phyloP scores from a whole-genome alignment of 2,888 invertebrate species.

The Drosophila nr. medialis region DNA sequence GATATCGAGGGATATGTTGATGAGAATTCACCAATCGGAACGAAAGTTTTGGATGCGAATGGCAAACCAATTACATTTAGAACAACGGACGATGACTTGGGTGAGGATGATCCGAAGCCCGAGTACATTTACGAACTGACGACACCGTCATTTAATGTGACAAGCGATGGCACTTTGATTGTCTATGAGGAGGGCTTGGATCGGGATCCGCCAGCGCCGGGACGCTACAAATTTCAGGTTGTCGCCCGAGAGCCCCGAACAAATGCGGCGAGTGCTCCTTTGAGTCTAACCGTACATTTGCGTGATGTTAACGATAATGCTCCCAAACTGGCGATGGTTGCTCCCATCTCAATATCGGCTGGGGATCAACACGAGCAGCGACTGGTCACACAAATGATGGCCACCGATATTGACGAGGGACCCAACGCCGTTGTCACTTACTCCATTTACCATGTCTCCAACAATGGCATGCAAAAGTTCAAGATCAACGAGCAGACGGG shows the following conservation, averaged over 20 bases:
- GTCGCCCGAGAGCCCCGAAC: slow-evolving; percentile 93
- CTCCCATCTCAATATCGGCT: slow-evolving; percentile 93
- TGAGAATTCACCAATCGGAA: slow-evolving; percentile 94
- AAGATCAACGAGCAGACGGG: slow-evolving; percentile 92
- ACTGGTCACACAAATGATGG: slow-evolving; percentile 89
- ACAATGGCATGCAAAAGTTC: slow-evolving; percentile 94
- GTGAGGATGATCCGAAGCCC: slow-evolving; percentile 91
- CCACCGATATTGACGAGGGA: slow-evolving; percentile 94
- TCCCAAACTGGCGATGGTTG: slow-evolving; percentile 91
- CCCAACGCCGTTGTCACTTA: slow-evolving; percentile 93
- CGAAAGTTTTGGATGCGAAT: slow-evolving; percentile 89
- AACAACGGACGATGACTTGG: slow-evolving; percentile 94
- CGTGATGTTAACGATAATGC: slow-evolving; percentile 95
- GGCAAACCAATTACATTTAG: slow-evolving; percentile 89
- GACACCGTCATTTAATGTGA: slow-evolving; percentile 92
- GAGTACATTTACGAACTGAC: slow-evolving; percentile 93
- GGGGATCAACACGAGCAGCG: slow-evolving; percentile 88
- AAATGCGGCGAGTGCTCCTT: slow-evolving; percentile 92
- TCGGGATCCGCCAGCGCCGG: slow-evolving; percentile 93
- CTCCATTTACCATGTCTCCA: slow-evolving; percentile 95
- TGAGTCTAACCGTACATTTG: slow-evolving; percentile 90
- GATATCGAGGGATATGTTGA: slow-evolving; percentile 91
- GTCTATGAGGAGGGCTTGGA: slow-evolving; percentile 94
- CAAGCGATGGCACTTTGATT: slow-evolving; percentile 89
- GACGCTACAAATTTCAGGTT: slow-evolving; percentile 94